Conservation (phyloP, 37 sponge, comb jelly and placozoan species). For the Aplysina aerophoba region DNA sequence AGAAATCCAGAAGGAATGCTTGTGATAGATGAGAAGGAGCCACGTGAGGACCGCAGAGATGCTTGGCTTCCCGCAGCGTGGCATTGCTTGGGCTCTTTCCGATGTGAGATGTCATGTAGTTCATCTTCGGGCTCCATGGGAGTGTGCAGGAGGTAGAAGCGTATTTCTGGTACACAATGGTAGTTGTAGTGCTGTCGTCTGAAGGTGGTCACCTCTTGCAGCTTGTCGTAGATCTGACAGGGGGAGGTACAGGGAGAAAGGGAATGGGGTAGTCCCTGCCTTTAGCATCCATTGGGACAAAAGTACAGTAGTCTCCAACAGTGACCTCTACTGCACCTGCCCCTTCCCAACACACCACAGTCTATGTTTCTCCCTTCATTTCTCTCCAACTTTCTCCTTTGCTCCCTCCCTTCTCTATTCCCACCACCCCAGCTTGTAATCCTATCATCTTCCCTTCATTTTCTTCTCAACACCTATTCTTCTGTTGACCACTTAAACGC, state of each 20-base stretch:
- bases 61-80: not conserved
- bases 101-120: slow-evolving; percentile 11
- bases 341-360: no score
- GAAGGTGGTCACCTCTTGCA: slow-evolving; percentile 54
- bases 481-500: no score
- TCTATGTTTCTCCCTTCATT: no score
- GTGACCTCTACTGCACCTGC: no score
- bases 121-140: not conserved
- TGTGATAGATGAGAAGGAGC: slow-evolving; percentile 2
- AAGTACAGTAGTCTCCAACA: no score
- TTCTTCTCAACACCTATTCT: no score
- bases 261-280: not conserved
- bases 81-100: not conserved
- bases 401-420: no score
- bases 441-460: no score
- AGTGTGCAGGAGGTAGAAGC: slow-evolving; percentile 33
- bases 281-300: no score
- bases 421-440: no score
- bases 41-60: not conserved
- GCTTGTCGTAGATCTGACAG: slow-evolving; percentile 11
- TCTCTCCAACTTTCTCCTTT: no score
- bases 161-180: slow-evolving; percentile 41
- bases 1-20: slow-evolving; percentile 2
- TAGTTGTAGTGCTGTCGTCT: slow-evolving; percentile 62
- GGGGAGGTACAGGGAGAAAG: not conserved